Base-by-base conservation (phyloP, 2,113 vertebrate species). In the Syngnathoides biaculeatus region DNA sequence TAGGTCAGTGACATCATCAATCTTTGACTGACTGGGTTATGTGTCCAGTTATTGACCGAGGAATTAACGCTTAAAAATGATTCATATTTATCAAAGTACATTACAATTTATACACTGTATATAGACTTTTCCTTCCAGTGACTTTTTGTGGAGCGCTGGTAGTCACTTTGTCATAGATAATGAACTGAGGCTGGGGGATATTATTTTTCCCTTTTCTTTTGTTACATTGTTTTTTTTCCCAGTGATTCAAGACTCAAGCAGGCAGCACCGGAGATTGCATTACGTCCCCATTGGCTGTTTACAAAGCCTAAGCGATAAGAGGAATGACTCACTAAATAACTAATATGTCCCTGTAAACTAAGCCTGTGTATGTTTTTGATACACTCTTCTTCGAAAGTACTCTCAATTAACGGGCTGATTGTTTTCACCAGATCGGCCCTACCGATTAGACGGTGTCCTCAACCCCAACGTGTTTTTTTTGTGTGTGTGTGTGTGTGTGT, bases 351-450 rank as follows among this genome's bases (percentile, higher is more conserved):
- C 85, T 79, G 70, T 76, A 76, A 90, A 81, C 85, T 71, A 38
- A 59, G 19, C 30, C 35, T 68, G 47, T n/a, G 20, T 50, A 20
- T 52, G 65, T 53, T 71, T 81, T 70, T 77, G 79, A 83, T 80
- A 77, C 71, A 78, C 83, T 89, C 82, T 68, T 80, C 77, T 69
- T 35, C 79, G 84, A 84, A 87, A 88, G 84, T 86, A 84, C 72
- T 84, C 87, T 89, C 87, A 90, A 90, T 92, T 89, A 92, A 88
- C 82, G 84, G 72, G 71, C 78, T 82, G 80, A 86, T 91, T 90
- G 85, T 89, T 90, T 87, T 87, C 68, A 68, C 78, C 74, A 83
- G 85, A 90, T 89, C 82, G 84, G 75, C 64, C 73, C 65, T 42
- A 65, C 73, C 86, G 84, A 89, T 90, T 90, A 86, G 71, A 68